phyloP scores from a whole-genome alignment of 1,140 invertebrate species.

The Scaptomyza graminum region DNA sequence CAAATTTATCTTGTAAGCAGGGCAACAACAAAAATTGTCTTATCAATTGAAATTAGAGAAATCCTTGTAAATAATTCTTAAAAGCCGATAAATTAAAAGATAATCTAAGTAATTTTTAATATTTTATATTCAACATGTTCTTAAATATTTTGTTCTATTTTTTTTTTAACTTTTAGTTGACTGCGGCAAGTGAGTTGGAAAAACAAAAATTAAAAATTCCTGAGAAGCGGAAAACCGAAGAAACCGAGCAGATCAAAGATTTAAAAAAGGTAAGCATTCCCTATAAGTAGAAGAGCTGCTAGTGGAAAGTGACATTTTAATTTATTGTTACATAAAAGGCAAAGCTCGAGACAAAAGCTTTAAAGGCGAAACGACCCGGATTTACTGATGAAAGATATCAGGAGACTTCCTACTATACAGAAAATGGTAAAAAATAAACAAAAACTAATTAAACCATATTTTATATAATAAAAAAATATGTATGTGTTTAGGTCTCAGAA shows the following conservation, averaged over 20 bases:
- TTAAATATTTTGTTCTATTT: constrained; percentile 4
- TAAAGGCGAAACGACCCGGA: constrained; percentile 95
- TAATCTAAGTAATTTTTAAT: background rate
- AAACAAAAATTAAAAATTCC: constrained; percentile 86
- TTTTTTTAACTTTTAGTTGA: constrained; percentile 40
- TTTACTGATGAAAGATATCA: constrained; percentile 96
- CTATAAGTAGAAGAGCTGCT: constrained; percentile 5
- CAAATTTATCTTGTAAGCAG: constrained; percentile 12
- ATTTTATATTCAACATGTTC: background rate
- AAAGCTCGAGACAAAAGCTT: constrained; percentile 95
- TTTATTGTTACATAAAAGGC: constrained; percentile 85
- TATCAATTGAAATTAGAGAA: too few species aligned
- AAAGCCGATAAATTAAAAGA: background rate
- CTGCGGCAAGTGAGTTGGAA: constrained; percentile 76
- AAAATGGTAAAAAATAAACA: constrained; percentile 91
- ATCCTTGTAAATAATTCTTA: background rate
- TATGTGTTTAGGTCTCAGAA: constrained; percentile 91
- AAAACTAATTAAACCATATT: too few species aligned
- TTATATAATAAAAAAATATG: too few species aligned
- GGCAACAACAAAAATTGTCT: background rate
- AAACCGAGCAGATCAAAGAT: constrained; percentile 86
- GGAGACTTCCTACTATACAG: constrained; percentile 97
- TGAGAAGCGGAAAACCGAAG: constrained; percentile 88
- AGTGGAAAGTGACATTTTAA: background rate
- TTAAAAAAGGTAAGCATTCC: constrained; percentile 87